Percentiles rank a stretch among this genome's conserved stretches.
These are phyloP conservation scores for Toxonevra muliebris DNA, from an alignment of 2,888 invertebrate genomes.

Conservation along the genomic window DNA sequence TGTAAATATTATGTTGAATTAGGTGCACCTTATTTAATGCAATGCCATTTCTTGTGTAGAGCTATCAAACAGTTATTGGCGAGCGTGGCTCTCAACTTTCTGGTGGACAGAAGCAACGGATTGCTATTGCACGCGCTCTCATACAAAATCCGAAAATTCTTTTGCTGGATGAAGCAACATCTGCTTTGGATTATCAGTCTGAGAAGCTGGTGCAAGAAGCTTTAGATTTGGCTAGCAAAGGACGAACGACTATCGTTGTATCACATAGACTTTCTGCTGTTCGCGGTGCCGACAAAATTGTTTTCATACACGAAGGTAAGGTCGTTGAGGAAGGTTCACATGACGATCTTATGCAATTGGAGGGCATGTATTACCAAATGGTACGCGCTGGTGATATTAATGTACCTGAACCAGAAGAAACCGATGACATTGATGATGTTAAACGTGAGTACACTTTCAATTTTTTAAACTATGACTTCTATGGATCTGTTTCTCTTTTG, in stretches of 20 bases:
- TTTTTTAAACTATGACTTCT: no score
- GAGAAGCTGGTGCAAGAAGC: conserved; percentile 85
- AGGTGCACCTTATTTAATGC: neutral
- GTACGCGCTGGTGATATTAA: conserved; percentile 66
- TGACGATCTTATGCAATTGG: conserved; percentile 72
- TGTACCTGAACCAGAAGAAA: conserved; percentile 47
- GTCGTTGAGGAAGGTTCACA: conserved; percentile 81
- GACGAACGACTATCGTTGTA: conserved; percentile 79
- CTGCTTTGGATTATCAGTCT: conserved; percentile 82
- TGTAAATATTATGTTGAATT: neutral
- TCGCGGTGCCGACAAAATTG: conserved; percentile 75
- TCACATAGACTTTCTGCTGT: conserved; percentile 79
- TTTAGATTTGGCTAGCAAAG: conserved; percentile 77
- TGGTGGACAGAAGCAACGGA: conserved; percentile 86
- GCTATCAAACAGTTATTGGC: conserved; percentile 81
- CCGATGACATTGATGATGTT: conserved; percentile 47
- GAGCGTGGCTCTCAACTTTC: conserved; percentile 83
- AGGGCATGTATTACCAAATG: conserved; percentile 75
- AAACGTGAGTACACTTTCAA: conserved; percentile 47
- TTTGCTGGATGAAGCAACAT: conserved; percentile 84
- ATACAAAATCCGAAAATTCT: conserved; percentile 80
- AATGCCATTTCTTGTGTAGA: conserved; percentile 66
- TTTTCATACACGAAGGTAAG: conserved; percentile 76
- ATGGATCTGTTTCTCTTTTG: neutral
- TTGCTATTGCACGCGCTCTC: conserved; percentile 85